These are phyloP conservation scores for Phortica okadai DNA, from an alignment of 2,888 invertebrate genomes.

Conservation along the genomic window DNA sequence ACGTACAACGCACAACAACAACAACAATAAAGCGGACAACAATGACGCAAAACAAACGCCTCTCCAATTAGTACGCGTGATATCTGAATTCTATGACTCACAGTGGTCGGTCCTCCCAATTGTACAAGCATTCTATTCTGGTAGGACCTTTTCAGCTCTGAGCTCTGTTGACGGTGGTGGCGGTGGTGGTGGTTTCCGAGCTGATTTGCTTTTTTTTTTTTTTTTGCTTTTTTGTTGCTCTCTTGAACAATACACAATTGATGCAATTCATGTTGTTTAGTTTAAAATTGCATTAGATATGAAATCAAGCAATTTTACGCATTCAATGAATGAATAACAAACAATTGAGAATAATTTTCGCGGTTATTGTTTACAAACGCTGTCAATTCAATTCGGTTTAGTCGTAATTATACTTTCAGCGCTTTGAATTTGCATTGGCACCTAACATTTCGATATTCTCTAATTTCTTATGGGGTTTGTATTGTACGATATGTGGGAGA, in stretches of 20 bases:
- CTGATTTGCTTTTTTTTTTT: background rate
- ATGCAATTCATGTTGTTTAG: conserved; percentile 71
- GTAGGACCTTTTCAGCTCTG: background rate
- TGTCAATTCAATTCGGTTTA: background rate
- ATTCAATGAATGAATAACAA: conserved; percentile 52
- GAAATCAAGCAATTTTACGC: conserved; percentile 31
- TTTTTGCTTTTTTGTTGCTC: background rate
- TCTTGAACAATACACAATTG: conserved; percentile 54
- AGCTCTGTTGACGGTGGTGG: background rate
- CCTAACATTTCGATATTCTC: too few relatives aligned
- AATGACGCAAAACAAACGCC: conserved; percentile 45
- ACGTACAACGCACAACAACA: conserved; percentile 46
- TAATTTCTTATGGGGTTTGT: too few relatives aligned
- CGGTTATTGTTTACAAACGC: conserved; percentile 56
- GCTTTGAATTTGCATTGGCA: too few relatives aligned
- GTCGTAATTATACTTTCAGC: background rate
- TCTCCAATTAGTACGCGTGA: conserved; percentile 47
- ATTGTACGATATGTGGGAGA: too few relatives aligned
- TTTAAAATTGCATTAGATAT: conserved; percentile 64
- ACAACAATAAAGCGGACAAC: conserved; percentile 37
- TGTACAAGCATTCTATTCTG: background rate
- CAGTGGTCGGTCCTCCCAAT: background rate
- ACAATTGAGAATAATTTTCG: conserved; percentile 74
- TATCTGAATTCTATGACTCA: conserved; percentile 25
- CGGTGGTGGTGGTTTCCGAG: background rate